Evolutionary conservation across 2,113 vertebrate species (phyloP), one percentile per base, ranked within the genome.

Genomic region (Etia nguti): DNA sequence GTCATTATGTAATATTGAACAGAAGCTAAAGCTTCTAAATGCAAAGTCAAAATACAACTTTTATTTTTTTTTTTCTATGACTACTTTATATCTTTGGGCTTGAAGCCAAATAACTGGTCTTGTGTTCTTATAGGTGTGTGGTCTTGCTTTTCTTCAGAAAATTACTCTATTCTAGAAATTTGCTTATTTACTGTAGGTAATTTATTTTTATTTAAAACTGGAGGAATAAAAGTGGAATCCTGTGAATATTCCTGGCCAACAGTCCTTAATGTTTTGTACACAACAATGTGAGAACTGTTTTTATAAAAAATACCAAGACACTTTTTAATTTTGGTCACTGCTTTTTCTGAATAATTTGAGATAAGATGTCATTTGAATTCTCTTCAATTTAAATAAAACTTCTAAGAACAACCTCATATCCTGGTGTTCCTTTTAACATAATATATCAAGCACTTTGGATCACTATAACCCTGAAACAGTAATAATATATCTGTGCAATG

Each of bases 201-300:
- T 91, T 92, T 93, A 93, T 95, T 94, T 90, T 54, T 92, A 92
- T 95, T 94, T 92, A 89, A 92, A 79, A 73, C 9, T 70, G 8
- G 10, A 20, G 24, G 31, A 29, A 73, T 75, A 68, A 41, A 13
- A 16, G 29, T 31, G 31, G 57, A 86, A 52, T 86, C 73, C 56
- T 90, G 56, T 91, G 59, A 89, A 77, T 77, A 57, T 83, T 52
- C 10, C 85, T 73, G 81, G 41, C 68, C 73, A 59, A 83, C 54
- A 68, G 86, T 85, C 6, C 73, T 88, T 85, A 77, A 86, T 77
- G 22, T 90, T 94, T 94, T 94, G 31, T 90, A 88, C 48, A 57
- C 60, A 87, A 70, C 86, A 50, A 81, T 83, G 52, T 57, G 46
- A 82, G 46, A 80, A 73, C 7, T 81, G 4, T 81, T 93, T 93